Evolutionary conservation across 1,140 invertebrate species (phyloP).

Genomic region (Dendroctonus ponderosae): DNA sequence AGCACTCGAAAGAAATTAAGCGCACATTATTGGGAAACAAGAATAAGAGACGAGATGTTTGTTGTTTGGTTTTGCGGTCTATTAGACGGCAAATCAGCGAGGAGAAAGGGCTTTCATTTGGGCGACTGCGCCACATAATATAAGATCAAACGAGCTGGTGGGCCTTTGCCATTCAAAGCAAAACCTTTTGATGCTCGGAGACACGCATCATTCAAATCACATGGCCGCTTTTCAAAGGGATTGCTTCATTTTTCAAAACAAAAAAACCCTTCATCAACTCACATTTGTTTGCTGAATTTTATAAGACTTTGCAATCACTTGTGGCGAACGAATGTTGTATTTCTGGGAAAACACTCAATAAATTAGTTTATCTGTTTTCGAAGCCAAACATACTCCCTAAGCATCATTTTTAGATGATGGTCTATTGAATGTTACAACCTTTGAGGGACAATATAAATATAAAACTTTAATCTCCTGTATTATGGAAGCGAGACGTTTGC

Average conservation of each 20-base stretch:
- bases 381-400: too few relatives aligned
- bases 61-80: conserved; percentile 37
- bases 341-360: too few relatives aligned
- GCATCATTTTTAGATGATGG: too few relatives aligned
- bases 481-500: too few relatives aligned
- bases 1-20: conserved; percentile 37
- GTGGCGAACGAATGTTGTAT: too few relatives aligned
- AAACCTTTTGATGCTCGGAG: conserved; percentile 33
- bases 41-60: conserved; percentile 37
- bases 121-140: conserved; percentile 35
- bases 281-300: too few relatives aligned
- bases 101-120: conserved; percentile 35
- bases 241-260: conserved; percentile 18
- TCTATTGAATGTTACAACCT: too few relatives aligned
- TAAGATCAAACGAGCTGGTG: conserved; percentile 36
- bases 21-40: conserved; percentile 36
- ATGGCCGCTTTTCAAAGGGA: conserved; percentile 26
- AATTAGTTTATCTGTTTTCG: too few relatives aligned
- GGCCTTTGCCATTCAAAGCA: conserved; percentile 33
- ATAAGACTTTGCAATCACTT: too few relatives aligned
- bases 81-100: conserved; percentile 35
- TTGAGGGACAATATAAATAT: too few relatives aligned
- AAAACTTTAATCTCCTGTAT: too few relatives aligned
- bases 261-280: conserved; percentile 5
- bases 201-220: conserved; percentile 26